phyloP scores from a whole-genome alignment of 2,113 vertebrate genomes.

The human region GRCh38 chr1:167603001-167603500 shows the following conservation, averaged over 20 bases:
- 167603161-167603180: neutral
- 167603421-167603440: neutral
- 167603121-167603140: neutral
- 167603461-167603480: neutral
- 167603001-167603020: neutral
- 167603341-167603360: neutral
- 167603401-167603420: too few species aligned
- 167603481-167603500: too few species aligned
- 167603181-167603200: fast-evolving
- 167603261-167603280: neutral
- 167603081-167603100: neutral
- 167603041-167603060: neutral
- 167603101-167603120: neutral
- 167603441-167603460: neutral
- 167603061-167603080: neutral
- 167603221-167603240: neutral
- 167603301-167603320: neutral
- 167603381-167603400: neutral
- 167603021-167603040: fast-evolving
- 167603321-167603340: too few species aligned
- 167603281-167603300: neutral
- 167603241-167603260: neutral
- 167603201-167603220: too few species aligned
- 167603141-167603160: neutral
- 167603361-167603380: neutral